Conservation (phyloP, 2,888 invertebrate species). For the Erynnis tages region DNA sequence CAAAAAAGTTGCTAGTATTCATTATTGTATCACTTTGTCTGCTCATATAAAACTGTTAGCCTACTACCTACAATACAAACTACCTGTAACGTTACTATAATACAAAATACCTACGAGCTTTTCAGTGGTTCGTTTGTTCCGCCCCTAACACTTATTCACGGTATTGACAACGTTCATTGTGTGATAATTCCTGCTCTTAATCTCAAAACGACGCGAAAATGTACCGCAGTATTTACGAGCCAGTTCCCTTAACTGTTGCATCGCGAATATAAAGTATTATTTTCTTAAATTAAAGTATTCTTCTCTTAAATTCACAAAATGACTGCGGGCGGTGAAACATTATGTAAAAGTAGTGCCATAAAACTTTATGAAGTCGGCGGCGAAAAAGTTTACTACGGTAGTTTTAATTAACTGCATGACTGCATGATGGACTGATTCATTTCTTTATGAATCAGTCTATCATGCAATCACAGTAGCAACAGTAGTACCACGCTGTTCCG, state of each 20-base stretch:
- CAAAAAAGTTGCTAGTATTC: no score
- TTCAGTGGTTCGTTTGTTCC: background rate
- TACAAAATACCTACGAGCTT: no score
- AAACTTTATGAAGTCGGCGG: background rate
- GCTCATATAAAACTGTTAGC: no score
- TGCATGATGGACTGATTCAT: no score
- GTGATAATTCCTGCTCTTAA: constrained; percentile 34
- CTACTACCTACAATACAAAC: no score
- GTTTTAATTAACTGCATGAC: no score
- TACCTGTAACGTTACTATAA: no score
- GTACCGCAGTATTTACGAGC: constrained; percentile 19
- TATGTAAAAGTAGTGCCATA: background rate
- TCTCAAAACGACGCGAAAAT: constrained; percentile 24
- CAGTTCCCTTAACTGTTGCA: constrained; percentile 19
- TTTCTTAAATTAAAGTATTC: constrained; percentile 12
- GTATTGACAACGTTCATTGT: constrained; percentile 35
- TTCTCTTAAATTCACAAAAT: constrained; percentile 13
- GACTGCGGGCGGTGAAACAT: background rate
- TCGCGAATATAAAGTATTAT: constrained; percentile 8
- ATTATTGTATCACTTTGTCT: no score
- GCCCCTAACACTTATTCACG: constrained; percentile 16
- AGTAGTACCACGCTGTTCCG: no score
- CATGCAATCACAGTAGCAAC: no score
- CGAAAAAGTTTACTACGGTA: background rate
- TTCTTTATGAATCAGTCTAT: no score